A percentile compares a stretch with the other conserved stretches of the same genome.
Conservation (phyloP, 2,113 vertebrate species). For the Rhea americana region DNA sequence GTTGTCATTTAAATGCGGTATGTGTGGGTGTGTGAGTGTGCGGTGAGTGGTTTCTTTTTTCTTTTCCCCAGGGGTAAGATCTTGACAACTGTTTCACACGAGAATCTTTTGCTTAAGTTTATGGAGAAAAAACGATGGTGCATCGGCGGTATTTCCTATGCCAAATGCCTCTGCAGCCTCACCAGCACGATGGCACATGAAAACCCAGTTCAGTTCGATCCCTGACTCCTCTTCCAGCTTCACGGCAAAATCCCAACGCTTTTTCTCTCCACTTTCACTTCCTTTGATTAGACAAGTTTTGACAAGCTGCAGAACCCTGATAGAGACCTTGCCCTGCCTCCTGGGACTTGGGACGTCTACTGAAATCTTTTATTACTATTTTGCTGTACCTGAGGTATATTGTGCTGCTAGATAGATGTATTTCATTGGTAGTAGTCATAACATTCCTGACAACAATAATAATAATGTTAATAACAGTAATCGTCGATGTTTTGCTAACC, state of each 20-base stretch:
- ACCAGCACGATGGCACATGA: neutral
- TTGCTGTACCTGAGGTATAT: neutral
- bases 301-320: neutral
- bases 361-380: neutral
- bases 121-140: neutral
- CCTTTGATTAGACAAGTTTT: slow-evolving; percentile 5
- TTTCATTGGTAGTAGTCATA: neutral
- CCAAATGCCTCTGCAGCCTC: neutral
- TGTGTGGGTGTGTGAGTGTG: neutral
- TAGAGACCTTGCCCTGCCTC: neutral
- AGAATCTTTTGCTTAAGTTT: neutral
- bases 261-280: neutral
- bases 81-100: neutral
- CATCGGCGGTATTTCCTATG: neutral
- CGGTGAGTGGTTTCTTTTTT: neutral
- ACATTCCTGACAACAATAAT: neutral
- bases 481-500: neutral
- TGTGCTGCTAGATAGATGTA: neutral
- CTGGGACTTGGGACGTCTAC: neutral
- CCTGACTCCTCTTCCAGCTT: neutral
- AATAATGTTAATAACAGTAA: neutral
- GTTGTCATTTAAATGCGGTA: slow-evolving; percentile 2
- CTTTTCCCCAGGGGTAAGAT: neutral
- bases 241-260: neutral
- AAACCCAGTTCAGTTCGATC: neutral